Evolutionary conservation across 2,888 invertebrate species (phyloP).

Genomic region (Gortyna flavago): DNA sequence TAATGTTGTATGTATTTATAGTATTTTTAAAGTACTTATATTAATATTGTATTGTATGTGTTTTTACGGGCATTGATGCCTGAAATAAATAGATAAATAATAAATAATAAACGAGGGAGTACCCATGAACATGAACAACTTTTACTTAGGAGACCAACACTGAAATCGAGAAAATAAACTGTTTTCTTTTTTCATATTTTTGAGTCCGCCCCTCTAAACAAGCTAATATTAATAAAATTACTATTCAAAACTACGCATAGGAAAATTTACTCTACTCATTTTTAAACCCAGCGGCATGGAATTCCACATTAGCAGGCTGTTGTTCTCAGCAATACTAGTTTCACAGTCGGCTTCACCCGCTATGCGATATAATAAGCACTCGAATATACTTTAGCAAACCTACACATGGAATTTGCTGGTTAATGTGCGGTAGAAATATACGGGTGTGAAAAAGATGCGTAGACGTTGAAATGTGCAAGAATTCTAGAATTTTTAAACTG

Average conservation of each 20-base stretch:
- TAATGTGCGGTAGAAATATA: conserved; percentile 9
- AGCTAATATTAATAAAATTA: conserved; percentile 2
- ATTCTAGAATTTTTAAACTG: background rate
- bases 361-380: conserved; percentile 32
- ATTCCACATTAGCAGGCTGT: conserved; percentile 5
- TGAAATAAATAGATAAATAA: too few species aligned
- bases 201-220: too few species aligned
- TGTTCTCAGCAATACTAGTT: conserved; percentile 19
- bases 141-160: too few species aligned
- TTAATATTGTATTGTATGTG: too few species aligned
- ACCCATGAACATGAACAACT: too few species aligned
- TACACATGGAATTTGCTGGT: conserved; percentile 25
- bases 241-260: background rate
- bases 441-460: background rate
- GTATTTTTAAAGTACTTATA: too few species aligned
- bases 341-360: conserved; percentile 24
- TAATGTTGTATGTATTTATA: too few species aligned
- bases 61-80: too few species aligned
- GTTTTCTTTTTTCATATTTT: too few species aligned
- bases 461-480: background rate
- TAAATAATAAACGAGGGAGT: too few species aligned
- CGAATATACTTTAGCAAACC: conserved; percentile 30
- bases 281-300: conserved; percentile 19
- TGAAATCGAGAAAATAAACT: too few species aligned
- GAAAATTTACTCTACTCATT: background rate